Evolutionary conservation across 2,888 invertebrate genomes (phyloP), one percentile per base, ranked within the genome.

Genomic region (Drosophila mimetica): DNA sequence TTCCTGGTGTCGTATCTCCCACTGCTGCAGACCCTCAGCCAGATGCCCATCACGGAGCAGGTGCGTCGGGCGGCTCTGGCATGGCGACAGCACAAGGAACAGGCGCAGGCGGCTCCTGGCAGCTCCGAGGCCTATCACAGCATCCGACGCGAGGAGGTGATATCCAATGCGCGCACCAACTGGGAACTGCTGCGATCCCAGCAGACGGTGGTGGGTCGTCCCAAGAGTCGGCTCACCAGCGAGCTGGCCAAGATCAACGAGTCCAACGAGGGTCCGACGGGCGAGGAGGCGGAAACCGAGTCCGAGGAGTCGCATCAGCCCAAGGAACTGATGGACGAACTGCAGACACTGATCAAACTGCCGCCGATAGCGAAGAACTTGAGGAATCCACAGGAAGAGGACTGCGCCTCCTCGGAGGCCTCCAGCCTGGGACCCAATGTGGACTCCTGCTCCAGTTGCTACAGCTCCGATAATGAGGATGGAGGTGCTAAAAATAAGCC

Each of bases 161-260:
- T 97, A 73, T 95, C 96, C 39, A 96, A 96, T 88, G 96, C 96
- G 2, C 93, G 96, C 74, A 96, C 96, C n/a, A 97, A 96, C 89
- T 97, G 96, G 96, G 96, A 97, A 90, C 91, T 96, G 50, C 91
- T 96, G 13, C 93, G 96, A 66, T 94, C 95, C 4, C 95, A 94
- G 92, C 92, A 92, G 55, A 89, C 89, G 0, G 51, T 88, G 0
- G 51, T 81, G 36, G 87, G 88, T 8, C 36, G 88, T 2, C 85
- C 88, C 28, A 84, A 81, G 32, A 75, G 71, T 5, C 84, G 77
- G 14, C 71, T 88, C 0, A 88, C 81, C 47, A 78, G 75, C 50
- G 89, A 89, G 57, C 69, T 90, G 71, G 80, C 84, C 59, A 89
- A 89, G 64, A 90, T 90, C 7, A 87, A 75, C 14, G 89, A 89